Conservation (phyloP, 2,797 vertebrate species). For the Phoxinus dragarum region DNA sequence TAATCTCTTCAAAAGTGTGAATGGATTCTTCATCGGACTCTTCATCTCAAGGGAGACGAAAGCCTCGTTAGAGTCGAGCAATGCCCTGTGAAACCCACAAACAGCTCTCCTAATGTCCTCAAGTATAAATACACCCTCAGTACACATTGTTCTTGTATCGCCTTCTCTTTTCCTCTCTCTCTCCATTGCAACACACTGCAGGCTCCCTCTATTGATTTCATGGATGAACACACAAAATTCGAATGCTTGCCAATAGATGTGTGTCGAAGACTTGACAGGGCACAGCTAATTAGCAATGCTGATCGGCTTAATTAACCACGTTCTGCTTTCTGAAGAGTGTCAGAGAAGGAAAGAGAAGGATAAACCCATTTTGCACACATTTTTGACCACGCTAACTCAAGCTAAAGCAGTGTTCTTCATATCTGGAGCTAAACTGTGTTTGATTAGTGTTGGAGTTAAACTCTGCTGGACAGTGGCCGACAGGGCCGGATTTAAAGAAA, state of each 20-base stretch:
- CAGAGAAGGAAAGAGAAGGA: constrained; percentile 21
- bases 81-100: constrained; percentile 1
- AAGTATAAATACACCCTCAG: constrained; percentile 18
- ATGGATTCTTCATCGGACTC: background rate
- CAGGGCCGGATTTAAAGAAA: background rate
- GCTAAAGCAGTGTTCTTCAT: background rate
- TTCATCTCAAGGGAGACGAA: constrained; percentile 24
- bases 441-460: background rate
- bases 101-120: constrained; percentile 31
- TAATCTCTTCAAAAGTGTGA: constrained; percentile 16
- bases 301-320: constrained; percentile 71
- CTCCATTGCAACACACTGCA: constrained; percentile 20
- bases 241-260: constrained; percentile 60
- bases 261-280: constrained; percentile 65
- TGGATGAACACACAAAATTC: constrained; percentile 46
- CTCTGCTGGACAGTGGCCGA: background rate
- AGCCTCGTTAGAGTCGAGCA: constrained; percentile 1
- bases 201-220: constrained; percentile 49
- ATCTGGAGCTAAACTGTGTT: background rate
- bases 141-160: background rate
- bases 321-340: constrained; percentile 63
- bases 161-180: background rate
- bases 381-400: constrained; percentile 4
- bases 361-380: constrained; percentile 37
- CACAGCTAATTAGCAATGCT: constrained; percentile 72